These are phyloP conservation scores for Murina feae DNA, from an alignment of 2,113 vertebrate species.

Conservation along the genomic window DNA sequence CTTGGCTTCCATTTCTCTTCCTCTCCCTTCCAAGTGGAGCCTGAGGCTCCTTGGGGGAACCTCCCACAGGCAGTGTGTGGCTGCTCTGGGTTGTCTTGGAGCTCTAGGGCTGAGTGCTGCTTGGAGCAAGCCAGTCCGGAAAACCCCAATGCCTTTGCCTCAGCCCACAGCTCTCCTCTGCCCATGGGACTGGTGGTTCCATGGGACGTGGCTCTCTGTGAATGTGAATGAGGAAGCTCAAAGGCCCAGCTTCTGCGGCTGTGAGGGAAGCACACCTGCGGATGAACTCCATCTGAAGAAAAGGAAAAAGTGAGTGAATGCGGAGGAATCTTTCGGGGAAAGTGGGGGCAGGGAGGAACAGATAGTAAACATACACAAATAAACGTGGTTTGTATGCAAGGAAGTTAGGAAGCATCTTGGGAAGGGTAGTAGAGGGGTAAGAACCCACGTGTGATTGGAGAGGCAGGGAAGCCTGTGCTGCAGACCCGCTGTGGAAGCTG, in stretches of 20 bases:
- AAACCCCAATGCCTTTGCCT: background rate
- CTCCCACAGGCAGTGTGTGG: background rate
- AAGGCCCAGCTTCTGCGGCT: background rate
- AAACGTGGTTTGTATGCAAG: fast-evolving
- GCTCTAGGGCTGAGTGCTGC: background rate
- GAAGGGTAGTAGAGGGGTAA: background rate
- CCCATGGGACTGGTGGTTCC: background rate
- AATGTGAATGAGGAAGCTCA: background rate
- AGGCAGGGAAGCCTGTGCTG: background rate
- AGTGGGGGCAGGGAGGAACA: background rate
- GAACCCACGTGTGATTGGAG: background rate
- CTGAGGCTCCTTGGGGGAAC: background rate
- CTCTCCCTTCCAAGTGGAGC: background rate
- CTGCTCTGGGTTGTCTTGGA: background rate
- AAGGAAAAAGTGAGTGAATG: background rate
- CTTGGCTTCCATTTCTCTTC: background rate
- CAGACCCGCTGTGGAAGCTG: background rate
- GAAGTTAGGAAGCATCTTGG: background rate
- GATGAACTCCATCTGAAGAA: background rate
- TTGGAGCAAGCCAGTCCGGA: background rate
- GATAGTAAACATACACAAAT: background rate
- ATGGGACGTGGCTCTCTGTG: background rate
- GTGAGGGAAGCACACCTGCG: background rate
- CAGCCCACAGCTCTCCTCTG: background rate
- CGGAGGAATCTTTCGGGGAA: background rate